Percentiles rank a stretch among this genome's conserved stretches.
Evolutionary conservation across 64 coral and sea anemone genomes (phyloP).

Genomic region (Porites australiensis): DNA sequence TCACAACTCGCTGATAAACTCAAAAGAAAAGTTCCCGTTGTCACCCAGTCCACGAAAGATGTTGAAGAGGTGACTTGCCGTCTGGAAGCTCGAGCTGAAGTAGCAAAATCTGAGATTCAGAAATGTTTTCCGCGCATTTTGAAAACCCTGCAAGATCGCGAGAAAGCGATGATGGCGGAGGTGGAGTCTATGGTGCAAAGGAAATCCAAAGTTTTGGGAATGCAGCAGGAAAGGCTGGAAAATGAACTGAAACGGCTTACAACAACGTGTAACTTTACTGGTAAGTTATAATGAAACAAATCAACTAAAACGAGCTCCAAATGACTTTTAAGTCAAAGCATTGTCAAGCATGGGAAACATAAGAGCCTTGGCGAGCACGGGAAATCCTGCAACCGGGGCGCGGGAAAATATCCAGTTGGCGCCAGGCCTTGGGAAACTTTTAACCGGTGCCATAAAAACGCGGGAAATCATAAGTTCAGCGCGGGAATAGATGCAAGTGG

Average conservation of each 20-base stretch:
- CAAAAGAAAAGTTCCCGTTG: conserved; percentile 88
- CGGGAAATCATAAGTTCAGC: too few species aligned
- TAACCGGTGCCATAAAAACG: too few species aligned
- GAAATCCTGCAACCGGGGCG: too few species aligned
- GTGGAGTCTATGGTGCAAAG: conserved; percentile 85
- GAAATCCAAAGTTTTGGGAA: conserved; percentile 91
- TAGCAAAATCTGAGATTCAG: conserved; percentile 97
- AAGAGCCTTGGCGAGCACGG: too few species aligned
- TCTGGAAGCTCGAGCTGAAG: conserved; percentile 89
- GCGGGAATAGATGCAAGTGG: too few species aligned
- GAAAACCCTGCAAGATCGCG: conserved; percentile 88
- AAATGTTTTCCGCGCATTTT: conserved; percentile 97
- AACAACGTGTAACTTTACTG: conserved; percentile 90
- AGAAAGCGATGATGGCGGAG: conserved; percentile 94
- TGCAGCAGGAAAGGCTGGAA: conserved; percentile 96
- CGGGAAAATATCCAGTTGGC: too few species aligned
- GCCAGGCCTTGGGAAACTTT: too few species aligned
- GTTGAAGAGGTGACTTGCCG: conserved; percentile 94
- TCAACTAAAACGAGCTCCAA: too few species aligned
- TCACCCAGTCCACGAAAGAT: conserved; percentile 92
- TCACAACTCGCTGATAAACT: conserved; percentile 87
- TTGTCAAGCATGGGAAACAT: too few species aligned
- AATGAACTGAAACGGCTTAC: conserved; percentile 84
- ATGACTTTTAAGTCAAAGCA: too few species aligned
- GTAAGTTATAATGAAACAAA: conserved; percentile 37